These are phyloP conservation scores for Drosophila eohydei DNA, from an alignment of 2,888 invertebrate genomes.

Conservation along the genomic window DNA sequence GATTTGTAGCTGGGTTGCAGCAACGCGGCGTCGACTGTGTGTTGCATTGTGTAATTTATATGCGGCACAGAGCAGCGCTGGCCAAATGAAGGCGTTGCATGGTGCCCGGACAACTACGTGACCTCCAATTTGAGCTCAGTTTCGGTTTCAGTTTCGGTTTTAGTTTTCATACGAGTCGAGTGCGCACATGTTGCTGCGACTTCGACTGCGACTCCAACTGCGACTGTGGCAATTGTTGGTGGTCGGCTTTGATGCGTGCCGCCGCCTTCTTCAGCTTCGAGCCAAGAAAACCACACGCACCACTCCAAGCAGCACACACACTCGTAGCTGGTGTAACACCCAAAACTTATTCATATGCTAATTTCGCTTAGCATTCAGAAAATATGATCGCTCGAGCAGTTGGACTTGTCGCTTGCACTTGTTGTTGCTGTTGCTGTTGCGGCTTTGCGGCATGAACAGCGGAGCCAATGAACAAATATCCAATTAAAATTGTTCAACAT, in stretches of 20 bases:
- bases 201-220: neutral
- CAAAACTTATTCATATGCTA: constrained; percentile 74
- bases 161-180: constrained; percentile 64
- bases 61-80: constrained; percentile 53
- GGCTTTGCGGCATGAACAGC: constrained; percentile 42
- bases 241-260: constrained; percentile 74
- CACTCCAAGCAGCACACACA: constrained; percentile 27
- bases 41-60: constrained; percentile 76
- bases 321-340: constrained; percentile 37
- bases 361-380: constrained; percentile 64
- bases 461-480: constrained; percentile 63
- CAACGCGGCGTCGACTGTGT: constrained; percentile 9
- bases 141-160: constrained; percentile 55
- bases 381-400: constrained; percentile 42
- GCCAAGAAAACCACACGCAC: constrained; percentile 53
- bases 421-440: constrained; percentile 52
- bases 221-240: constrained; percentile 38
- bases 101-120: constrained; percentile 69
- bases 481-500: constrained; percentile 71
- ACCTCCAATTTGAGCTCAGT: constrained; percentile 74
- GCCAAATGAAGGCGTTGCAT: constrained; percentile 66
- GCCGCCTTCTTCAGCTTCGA: constrained; percentile 43
- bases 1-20: constrained; percentile 52
- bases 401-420: constrained; percentile 43
- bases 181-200: constrained; percentile 65